Evolutionary conservation across 2,797 vertebrate species (phyloP).

Genomic region (Protosalanx chinensis): DNA sequence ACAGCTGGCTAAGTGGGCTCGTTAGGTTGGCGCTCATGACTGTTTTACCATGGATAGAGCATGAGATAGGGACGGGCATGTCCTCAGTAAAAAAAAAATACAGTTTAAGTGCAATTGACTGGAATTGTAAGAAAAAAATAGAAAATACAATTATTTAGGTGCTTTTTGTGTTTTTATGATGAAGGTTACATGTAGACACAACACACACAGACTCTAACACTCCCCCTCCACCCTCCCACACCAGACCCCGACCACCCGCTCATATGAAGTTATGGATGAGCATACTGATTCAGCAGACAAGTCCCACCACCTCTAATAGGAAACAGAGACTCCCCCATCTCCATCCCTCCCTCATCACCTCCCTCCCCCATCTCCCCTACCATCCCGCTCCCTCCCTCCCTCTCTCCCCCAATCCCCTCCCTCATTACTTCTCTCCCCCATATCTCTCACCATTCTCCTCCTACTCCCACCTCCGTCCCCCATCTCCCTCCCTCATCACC

Average conservation of each 20-base stretch:
- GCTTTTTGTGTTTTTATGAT: no score
- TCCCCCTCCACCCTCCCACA: slow-evolving; percentile 18
- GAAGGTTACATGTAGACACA: slow-evolving; percentile 8
- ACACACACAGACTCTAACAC: slow-evolving; percentile 10
- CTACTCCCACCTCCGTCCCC: neutral
- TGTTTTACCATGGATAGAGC: no score
- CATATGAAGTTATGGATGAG: slow-evolving; percentile 61
- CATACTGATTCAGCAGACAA: slow-evolving; percentile 67
- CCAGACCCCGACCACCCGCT: slow-evolving; percentile 39
- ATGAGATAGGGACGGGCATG: neutral
- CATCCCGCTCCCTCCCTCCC: no score
- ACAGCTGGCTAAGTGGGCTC: no score
- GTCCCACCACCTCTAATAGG: slow-evolving; percentile 51
- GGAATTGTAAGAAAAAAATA: neutral
- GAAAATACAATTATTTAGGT: neutral
- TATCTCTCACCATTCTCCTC: neutral
- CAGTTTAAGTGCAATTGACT: no score
- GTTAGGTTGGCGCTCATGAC: neutral
- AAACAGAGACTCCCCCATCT: slow-evolving; percentile 54
- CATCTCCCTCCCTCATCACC: neutral
- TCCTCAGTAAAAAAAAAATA: no score
- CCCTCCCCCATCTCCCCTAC: neutral
- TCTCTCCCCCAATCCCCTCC: neutral
- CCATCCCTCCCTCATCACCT: neutral
- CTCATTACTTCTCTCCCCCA: neutral